Conservation (phyloP, 2,888 invertebrate species). For the Drosophila borealis region DNA sequence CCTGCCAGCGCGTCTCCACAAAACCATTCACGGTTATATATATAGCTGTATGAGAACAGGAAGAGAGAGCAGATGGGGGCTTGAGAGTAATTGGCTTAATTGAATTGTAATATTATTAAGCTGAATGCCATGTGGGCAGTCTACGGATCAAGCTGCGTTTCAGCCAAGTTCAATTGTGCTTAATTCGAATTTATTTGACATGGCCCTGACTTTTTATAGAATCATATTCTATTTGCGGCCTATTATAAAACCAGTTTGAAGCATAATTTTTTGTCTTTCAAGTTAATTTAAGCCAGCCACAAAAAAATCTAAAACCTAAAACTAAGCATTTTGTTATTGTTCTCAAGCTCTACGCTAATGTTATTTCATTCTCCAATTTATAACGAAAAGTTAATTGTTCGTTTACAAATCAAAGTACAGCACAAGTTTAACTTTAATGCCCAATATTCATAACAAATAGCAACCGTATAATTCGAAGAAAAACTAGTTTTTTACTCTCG, state of each 20-base stretch:
- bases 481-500: constrained; percentile 60
- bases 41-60: constrained; percentile 71
- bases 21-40: constrained; percentile 83
- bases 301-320: neutral
- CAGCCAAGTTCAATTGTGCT: constrained; percentile 36
- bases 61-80: neutral
- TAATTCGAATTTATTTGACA: constrained; percentile 40
- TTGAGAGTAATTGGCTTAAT: constrained; percentile 58
- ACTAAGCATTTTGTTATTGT: neutral
- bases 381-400: neutral
- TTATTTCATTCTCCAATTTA: neutral
- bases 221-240: constrained; percentile 5
- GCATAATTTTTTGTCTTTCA: constrained; percentile 6
- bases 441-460: constrained; percentile 26
- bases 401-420: constrained; percentile 26
- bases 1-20: constrained; percentile 84
- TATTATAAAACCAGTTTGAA: constrained; percentile 41
- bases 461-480: constrained; percentile 32
- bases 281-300: neutral
- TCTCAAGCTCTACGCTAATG: neutral
- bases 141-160: constrained; percentile 7
- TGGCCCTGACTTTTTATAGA: constrained; percentile 21
- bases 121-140: constrained; percentile 25
- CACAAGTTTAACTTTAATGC: constrained; percentile 22
- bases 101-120: constrained; percentile 50